Base-by-base conservation (phyloP, 30 jellyfish, hydroid and myxozoan genomes). In the Turritopsis dohrnii region DNA sequence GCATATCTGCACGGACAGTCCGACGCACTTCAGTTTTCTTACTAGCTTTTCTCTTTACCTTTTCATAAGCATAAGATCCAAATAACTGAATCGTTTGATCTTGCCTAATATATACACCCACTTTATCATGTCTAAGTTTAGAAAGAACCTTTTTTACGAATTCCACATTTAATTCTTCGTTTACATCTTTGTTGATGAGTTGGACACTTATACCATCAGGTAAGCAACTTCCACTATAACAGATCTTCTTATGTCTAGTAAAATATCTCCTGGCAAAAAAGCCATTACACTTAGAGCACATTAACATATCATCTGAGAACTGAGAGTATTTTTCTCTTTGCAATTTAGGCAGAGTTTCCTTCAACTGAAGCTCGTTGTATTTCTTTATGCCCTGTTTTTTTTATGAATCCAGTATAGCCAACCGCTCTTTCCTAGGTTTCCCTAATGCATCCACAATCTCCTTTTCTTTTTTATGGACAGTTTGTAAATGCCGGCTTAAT, bases 1-100 rank as follows among this genome's bases (percentile, higher is more conserved):
- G 28, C 77, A 69, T 23, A n/a, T 69, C 77, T 7, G 31, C 30
- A n/a, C 77, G 77, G 31, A 69, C 77, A n/a, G 77, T n/a, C 77
- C 30, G 28, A n/a, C 77, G 28, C 30, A 69, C 77, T 69, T 69
- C 77, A n/a, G 28, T 27, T 69, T 69, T 1, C 30, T 69, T 69
- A 23, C 30, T 27, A 0, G 28, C 31, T 69, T 27, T 69, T 69
- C 77, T 69, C 30, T 69, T 69, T 23, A 69, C 30, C 30, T 27
- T 69, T 23, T 69, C 77, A 69, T 69, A 69, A 69, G 31, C 30
- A 69, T 69, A 27, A n/a, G 28, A n/a, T n/a, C 77, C 77, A 69
- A n/a, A 69, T 23, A n/a, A 23, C 30, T 7, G 30, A n/a, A 69
- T 69, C 28, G 30, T 27, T 27, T 27, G 28, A 69, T 69, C 77